Base-by-base conservation (phyloP, 2,797 vertebrate genomes). In the Atherinosoma microstoma region DNA sequence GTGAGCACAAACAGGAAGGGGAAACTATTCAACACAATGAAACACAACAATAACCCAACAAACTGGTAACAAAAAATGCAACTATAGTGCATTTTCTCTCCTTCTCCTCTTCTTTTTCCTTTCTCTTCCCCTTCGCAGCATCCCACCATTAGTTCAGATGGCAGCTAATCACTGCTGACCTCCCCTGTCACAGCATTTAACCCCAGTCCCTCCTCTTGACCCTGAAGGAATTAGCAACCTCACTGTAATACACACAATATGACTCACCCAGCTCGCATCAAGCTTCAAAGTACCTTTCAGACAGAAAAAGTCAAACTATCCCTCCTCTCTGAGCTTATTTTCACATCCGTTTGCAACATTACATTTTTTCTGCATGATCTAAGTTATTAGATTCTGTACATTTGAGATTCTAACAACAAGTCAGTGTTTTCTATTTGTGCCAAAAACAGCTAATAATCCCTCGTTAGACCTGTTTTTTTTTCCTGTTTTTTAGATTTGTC, bases 161-260 rank as follows among this genome's bases (percentile, higher is more conserved):
- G 77, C 84, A 90, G 91, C 93, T 92, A 94, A 93, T 93, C 89
- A 84, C 82, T 24, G 72, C 59, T 91, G 91, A 93, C 92, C 92
- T 87, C 86, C 59, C 75, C 78, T 85, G 76, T 91, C 84, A 80
- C 87, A 90, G 87, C 84, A 56, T 92, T 94, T 92, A 93, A 93
- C 91, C 92, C 88, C 29, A 24, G 85, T 79, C 87, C 86, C 86
- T 88, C 88, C 89, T 83, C 81, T 75, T 90, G 91, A 90, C 91
- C 91, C 84, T 64, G 71, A 69, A 89, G 83, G 82, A 93, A 91
- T 89, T 87, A 89, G 83, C 79, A 75, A 70, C 32, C 47, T 79
- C 72, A 86, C 86, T 90, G 86, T 89, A 89, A 84, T 69, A 64
- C 69, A 83, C 79, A 79, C 81, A 59, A 59, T 58, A 59, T 40